phyloP scores from a whole-genome alignment of 64 coral and sea anemone species.

The Porites australiensis region DNA sequence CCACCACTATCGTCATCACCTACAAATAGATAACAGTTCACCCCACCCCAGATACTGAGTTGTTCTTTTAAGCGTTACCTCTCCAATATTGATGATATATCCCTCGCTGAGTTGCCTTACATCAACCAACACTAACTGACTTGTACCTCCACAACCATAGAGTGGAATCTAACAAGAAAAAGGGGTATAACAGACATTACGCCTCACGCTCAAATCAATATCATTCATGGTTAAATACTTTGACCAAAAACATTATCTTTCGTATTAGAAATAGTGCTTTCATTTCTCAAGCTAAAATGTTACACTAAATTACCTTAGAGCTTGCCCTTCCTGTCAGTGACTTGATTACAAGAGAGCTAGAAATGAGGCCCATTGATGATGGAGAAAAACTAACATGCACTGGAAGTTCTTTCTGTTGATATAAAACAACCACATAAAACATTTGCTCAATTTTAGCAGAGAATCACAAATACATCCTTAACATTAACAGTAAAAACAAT shows the following conservation, averaged over 20 bases:
- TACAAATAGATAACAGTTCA: no score
- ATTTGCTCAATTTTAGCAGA: neutral
- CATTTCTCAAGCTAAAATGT: neutral
- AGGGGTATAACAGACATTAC: no score
- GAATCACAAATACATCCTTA: neutral
- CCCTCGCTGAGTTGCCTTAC: slow-evolving; percentile 83
- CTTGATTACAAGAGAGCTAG: slow-evolving; percentile 89
- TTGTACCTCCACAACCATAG: slow-evolving; percentile 96
- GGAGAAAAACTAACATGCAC: slow-evolving; percentile 97
- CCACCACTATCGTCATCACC: no score
- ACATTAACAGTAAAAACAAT: neutral
- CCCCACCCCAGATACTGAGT: no score
- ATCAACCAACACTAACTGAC: slow-evolving; percentile 82
- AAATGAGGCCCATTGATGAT: slow-evolving; percentile 89
- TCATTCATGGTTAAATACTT: no score
- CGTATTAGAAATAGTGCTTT: no score
- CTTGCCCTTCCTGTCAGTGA: slow-evolving; percentile 56
- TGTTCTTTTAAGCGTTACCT: slow-evolving; percentile 59
- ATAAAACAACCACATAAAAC: neutral
- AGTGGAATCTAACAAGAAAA: slow-evolving; percentile 74
- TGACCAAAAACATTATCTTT: no score
- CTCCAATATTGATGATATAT: slow-evolving; percentile 83
- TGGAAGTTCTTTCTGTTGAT: slow-evolving; percentile 82
- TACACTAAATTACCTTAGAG: slow-evolving; percentile 62
- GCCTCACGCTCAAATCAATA: no score